These are phyloP conservation scores for Conomelus anceps DNA, from an alignment of 2,888 invertebrate genomes.

Conservation along the genomic window DNA sequence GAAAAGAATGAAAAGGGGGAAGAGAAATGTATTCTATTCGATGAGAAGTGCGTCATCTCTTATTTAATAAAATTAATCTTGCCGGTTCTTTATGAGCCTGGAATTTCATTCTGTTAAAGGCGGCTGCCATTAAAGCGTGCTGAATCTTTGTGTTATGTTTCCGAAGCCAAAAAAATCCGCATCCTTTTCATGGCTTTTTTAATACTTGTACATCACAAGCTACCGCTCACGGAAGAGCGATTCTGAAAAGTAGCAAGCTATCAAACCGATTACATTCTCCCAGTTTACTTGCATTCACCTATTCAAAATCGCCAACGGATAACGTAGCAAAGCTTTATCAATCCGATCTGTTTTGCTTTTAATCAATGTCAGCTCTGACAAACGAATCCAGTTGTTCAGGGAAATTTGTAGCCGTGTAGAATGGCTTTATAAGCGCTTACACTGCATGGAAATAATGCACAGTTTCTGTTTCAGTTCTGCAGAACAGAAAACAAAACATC, in stretches of 20 bases:
- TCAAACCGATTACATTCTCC: neutral
- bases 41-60: neutral
- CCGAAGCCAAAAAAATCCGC: neutral
- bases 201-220: neutral
- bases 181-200: neutral
- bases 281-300: neutral
- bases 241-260: neutral
- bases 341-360: neutral
- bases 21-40: too few relatives aligned
- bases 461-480: neutral
- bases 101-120: neutral
- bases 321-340: neutral
- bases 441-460: neutral
- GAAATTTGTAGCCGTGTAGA: neutral
- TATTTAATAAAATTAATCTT: neutral
- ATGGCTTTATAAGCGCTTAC: neutral
- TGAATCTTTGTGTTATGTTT: neutral
- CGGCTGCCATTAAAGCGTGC: neutral
- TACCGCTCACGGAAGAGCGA: neutral
- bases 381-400: neutral
- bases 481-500: neutral
- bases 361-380: neutral
- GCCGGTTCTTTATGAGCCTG: too few relatives aligned
- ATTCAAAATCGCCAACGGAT: too few relatives aligned
- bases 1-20: too few relatives aligned